Base-by-base conservation (phyloP, 2,797 vertebrate species). In the Sternarchorhynchus goeldii region DNA sequence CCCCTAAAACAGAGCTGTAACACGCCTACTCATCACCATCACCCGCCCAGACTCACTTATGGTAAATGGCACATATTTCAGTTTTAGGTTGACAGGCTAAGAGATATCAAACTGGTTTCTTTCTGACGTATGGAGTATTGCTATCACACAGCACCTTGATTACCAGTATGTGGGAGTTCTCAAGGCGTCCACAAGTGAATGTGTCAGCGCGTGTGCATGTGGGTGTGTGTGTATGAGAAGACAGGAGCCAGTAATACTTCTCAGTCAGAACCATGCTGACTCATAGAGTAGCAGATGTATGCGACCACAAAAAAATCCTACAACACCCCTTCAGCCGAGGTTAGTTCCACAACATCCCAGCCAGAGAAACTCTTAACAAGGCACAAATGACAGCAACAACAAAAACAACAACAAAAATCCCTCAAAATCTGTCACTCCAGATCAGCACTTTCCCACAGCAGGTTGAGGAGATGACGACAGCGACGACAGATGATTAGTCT, bases 51-150 rank as follows among this genome's bases (percentile, higher is more conserved):
- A 63, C 71, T 83, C 73, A 82, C 80, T 92, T 86, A 91, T 91
- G 88, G 90, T 92, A 93, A 93, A 92, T 75, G 88, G 83, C 88
- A 86, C 85, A 83, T 84, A 84, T 93, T 92, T 93, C 89, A 69
- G 85, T 91, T 90, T 85, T 87, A 76, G 83, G 72, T 75, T 89
- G 77, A 89, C 83, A 58, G 50, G 3, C 73, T 25, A 77, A 79
- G 79, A 83, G 79, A 77, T 67, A 56, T 20, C 21, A 18, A 21
- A 41, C 36, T 56, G 60, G 87, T 92, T 92, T 92, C 89, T 87
- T 75, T 90, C 87, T 85, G 84, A 87, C 87, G 78, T 0, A 77
- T 34, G 71, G 36, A 77, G 83, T 85, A 88, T 71, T 81, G 85
- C 84, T 87, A 88, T 82, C 74, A 59, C 84, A 82, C 71, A 80